Conservation (phyloP, 2,797 vertebrate species). For the Enteromius fasciolatus region DNA sequence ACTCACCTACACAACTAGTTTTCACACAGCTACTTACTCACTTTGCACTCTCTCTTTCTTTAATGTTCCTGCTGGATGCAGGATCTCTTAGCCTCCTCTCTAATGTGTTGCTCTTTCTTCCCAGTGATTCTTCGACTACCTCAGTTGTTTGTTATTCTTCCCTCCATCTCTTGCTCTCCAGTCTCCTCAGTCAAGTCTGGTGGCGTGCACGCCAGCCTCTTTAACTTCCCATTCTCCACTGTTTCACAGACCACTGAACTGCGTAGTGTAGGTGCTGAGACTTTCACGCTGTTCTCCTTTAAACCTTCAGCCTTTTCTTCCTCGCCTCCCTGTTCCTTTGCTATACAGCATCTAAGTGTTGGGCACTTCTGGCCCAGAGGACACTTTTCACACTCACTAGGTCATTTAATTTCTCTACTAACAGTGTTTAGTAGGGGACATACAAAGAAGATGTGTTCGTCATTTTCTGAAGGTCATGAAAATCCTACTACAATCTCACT, state of each 20-base stretch:
- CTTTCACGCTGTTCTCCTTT: slow-evolving; percentile 27
- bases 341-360: not conserved
- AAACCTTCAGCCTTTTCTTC: slow-evolving; percentile 7
- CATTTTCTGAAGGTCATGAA: not conserved
- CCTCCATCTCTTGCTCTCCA: not conserved
- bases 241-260: slow-evolving; percentile 69
- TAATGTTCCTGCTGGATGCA: slow-evolving; percentile 23
- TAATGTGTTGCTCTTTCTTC: slow-evolving; percentile 40
- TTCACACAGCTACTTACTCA: slow-evolving; percentile 58
- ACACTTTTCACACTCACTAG: not conserved
- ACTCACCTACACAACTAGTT: slow-evolving; percentile 69
- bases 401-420: not conserved
- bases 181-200: slow-evolving; percentile 51
- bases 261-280: slow-evolving; percentile 62
- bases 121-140: slow-evolving; percentile 71
- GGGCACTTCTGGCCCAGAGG: not conserved
- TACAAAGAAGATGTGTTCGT: not conserved
- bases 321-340: slow-evolving; percentile 28
- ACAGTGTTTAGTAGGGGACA: not conserved
- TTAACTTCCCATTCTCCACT: slow-evolving; percentile 56
- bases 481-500: not conserved
- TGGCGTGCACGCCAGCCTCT: slow-evolving; percentile 15
- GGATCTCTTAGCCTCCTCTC: slow-evolving; percentile 15
- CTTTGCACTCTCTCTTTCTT: slow-evolving; percentile 27
- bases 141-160: slow-evolving; percentile 69